phyloP scores from a whole-genome alignment of 2,113 vertebrate species.

The Thinocorus orbignyianus region DNA sequence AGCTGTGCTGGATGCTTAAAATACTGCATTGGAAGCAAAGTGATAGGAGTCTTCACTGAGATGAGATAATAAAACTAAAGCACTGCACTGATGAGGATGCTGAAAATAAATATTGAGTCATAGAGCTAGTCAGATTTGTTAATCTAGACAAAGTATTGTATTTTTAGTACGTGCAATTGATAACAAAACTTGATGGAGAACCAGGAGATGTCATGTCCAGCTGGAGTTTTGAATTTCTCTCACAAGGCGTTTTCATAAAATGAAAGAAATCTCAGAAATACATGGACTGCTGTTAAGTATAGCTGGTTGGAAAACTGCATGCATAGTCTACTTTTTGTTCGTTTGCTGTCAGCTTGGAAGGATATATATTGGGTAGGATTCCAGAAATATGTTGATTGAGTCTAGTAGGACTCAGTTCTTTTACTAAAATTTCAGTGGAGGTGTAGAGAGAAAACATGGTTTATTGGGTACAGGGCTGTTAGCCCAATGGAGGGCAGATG shows the following conservation, averaged over 20 bases:
- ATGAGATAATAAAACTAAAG: not conserved
- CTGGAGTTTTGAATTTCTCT: not conserved
- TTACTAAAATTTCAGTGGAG: not conserved
- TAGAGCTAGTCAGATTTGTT: not conserved
- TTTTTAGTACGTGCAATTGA: not conserved
- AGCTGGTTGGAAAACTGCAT: not conserved
- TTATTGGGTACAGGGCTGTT: not conserved
- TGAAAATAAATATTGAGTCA: not conserved
- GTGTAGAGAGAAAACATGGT: not conserved
- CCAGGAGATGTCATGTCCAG: not conserved
- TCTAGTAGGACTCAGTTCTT: not conserved
- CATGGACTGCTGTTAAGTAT: not conserved
- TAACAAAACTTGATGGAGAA: conserved; percentile 6
- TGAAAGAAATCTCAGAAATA: not conserved
- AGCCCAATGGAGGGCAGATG: not conserved
- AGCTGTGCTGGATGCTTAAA: not conserved
- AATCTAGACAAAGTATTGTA: not conserved
- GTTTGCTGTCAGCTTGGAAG: not conserved
- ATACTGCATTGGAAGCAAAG: not conserved
- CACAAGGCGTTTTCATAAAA: not conserved
- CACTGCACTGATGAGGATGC: not conserved
- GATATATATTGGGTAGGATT: not conserved
- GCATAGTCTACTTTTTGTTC: not conserved
- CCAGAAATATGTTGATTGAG: not conserved
- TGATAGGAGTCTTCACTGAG: not conserved